Base-by-base conservation (phyloP, 37 sponge, comb jelly and placozoan species). In the Ianthella basta region DNA sequence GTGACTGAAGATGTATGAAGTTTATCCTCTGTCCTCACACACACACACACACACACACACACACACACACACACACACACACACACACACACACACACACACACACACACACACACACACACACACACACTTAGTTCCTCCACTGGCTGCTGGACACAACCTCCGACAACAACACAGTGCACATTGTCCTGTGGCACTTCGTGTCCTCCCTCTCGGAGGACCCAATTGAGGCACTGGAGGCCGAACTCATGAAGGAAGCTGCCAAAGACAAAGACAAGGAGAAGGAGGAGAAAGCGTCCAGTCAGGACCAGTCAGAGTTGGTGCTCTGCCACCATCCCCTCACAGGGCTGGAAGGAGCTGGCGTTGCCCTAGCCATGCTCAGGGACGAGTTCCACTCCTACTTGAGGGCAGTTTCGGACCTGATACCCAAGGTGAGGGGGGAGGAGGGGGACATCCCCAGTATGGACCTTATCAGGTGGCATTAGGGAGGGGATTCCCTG, bases 111-210 rank as follows among this genome's bases (percentile, higher is more conserved):
- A 64, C 66, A 64, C 66, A 64, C 30, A 64, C 66, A 64, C 30
- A 30, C 66, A 64, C 30, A 25, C 66, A 64, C 30, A 25, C 30
- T 8, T 80, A 96, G 94, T 86, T 88, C 44, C 56, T 97, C 25
- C 84, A 90, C 54, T 94, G 92, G 92, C 86, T 94, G 50, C 72
- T 97, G 77, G 29, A 41, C 54, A 80, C 84, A 29, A 84, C 90
- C 2, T 13, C 56, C 40, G 92, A 94, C 70, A 63, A 86, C 16
- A 80, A 89, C 34, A 75, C 89, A 37, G 61, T 97, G 20, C 97
- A 97, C 72, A 94, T 94, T 75, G 80, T 92, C 19, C 86, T 97
- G 60, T 97, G 97, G 97, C 90, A 91, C 83, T 96, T 91, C 70
- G 86, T 88, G 69, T 74, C 82, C 27, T 79, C 94, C 18, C 85